Conservation (phyloP, 2,113 vertebrate species). For the Mobula birostris region DNA sequence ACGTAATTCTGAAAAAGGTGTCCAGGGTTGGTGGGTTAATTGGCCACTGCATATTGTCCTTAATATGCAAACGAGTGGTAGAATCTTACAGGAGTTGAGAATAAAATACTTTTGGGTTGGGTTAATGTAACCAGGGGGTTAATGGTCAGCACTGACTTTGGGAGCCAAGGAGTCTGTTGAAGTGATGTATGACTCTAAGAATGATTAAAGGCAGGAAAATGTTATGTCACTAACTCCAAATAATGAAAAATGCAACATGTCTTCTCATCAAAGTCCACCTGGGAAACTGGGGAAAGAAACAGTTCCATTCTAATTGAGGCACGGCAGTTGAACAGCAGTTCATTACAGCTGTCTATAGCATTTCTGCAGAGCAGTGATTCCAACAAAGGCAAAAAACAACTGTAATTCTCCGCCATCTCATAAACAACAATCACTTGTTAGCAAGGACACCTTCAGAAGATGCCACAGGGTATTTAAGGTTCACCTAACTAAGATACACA, state of each 20-base stretch:
- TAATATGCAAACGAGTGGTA: too few species aligned
- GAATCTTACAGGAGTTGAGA: too few species aligned
- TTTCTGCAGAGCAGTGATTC: not conserved
- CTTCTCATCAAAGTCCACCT: not conserved
- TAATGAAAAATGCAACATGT: not conserved
- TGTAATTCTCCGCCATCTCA: not conserved
- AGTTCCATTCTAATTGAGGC: not conserved
- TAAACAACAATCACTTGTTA: not conserved
- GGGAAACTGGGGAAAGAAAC: not conserved
- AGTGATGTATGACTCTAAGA: too few species aligned
- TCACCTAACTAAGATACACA: not conserved
- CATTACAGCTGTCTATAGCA: not conserved
- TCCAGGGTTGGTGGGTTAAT: too few species aligned
- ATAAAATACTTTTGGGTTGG: too few species aligned
- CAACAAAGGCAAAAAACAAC: not conserved
- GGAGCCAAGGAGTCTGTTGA: too few species aligned
- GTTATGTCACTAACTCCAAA: not conserved
- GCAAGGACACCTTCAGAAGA: not conserved
- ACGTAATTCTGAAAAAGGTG: too few species aligned
- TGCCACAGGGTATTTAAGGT: not conserved
- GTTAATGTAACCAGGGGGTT: too few species aligned
- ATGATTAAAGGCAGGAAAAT: not conserved
- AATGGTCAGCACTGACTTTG: too few species aligned
- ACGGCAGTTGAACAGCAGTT: not conserved
- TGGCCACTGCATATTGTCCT: too few species aligned